These are phyloP conservation scores for Salmo trutta DNA, from an alignment of 2,797 vertebrate species.

Conservation along the genomic window DNA sequence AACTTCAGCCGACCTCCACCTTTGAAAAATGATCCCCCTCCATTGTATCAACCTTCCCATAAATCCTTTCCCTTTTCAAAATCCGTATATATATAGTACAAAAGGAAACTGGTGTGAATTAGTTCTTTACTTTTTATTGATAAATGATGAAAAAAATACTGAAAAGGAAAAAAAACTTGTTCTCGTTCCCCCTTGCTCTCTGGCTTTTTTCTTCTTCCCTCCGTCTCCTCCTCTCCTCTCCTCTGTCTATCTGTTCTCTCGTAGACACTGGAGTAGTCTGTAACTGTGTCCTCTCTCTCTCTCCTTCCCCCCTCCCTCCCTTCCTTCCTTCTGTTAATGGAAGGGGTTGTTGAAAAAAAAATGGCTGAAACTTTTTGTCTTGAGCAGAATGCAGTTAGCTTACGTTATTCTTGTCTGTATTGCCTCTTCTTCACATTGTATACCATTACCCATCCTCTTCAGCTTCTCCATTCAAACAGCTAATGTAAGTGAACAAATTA, in stretches of 20 bases:
- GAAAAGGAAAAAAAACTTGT: constrained; percentile 75
- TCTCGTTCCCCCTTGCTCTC: constrained; percentile 66
- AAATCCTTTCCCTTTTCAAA: constrained; percentile 72
- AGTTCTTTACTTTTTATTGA: constrained; percentile 81
- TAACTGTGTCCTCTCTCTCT: constrained; percentile 40
- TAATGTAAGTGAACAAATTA: constrained; percentile 87
- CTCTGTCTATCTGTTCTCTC: constrained; percentile 68
- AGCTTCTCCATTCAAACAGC: constrained; percentile 91
- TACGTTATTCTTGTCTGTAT: constrained; percentile 73
- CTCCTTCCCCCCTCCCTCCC: constrained; percentile 29
- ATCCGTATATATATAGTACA: constrained; percentile 84
- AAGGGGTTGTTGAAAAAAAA: constrained; percentile 64
- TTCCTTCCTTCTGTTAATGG: constrained; percentile 61
- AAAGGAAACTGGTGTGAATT: constrained; percentile 90
- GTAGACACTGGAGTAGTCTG: constrained; percentile 33
- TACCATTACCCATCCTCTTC: constrained; percentile 85
- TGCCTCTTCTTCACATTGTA: constrained; percentile 85
- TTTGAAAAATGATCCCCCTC: constrained; percentile 58
- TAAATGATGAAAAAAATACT: constrained; percentile 71
- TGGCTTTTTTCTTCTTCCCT: constrained; percentile 67
- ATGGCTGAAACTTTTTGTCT: constrained; percentile 74
- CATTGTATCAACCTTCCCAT: constrained; percentile 58
- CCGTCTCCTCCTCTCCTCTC: constrained; percentile 69
- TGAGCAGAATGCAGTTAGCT: constrained; percentile 78
- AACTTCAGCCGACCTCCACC: constrained; percentile 39